Percentiles rank a stretch among this genome's conserved stretches.
phyloP scores from a whole-genome alignment of 1,140 invertebrate genomes.

The Acromyrmex charruanus region DNA sequence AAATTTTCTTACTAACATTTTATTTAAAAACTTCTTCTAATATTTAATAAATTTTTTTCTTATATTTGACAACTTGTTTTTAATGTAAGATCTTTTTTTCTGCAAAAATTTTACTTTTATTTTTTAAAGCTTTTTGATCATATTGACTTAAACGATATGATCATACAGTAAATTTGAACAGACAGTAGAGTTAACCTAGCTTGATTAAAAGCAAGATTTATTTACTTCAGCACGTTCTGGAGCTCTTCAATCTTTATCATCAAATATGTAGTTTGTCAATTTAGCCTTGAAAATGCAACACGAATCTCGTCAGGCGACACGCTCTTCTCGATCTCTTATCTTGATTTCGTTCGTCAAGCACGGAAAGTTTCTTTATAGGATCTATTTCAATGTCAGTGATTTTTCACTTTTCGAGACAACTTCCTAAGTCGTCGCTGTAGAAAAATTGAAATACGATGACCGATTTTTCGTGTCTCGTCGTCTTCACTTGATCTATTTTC shows the following conservation, averaged over 20 bases:
- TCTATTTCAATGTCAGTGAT: conserved; percentile 15
- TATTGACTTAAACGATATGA: too few species aligned
- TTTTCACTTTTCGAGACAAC: conserved; percentile 20
- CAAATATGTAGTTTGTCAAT: background rate
- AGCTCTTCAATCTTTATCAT: background rate
- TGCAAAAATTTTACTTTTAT: too few species aligned
- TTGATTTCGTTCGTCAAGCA: background rate
- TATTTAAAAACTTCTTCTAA: too few species aligned
- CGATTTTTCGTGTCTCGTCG: conserved; percentile 6
- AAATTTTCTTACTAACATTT: too few species aligned
- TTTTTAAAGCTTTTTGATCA: too few species aligned
- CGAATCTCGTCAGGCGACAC: background rate
- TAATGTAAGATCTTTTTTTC: too few species aligned
- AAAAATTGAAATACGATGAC: conserved; percentile 5
- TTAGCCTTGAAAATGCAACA: background rate
- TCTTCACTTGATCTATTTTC: conserved; percentile 17
- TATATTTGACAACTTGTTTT: too few species aligned
- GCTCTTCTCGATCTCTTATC: background rate
- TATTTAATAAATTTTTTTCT: too few species aligned
- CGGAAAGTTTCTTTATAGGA: background rate
- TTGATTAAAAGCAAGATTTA: conserved; percentile 15
- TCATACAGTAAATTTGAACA: too few species aligned
- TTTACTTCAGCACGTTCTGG: background rate
- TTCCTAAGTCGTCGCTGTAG: background rate
- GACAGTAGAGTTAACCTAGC: background rate